phyloP scores from a whole-genome alignment of 2,113 vertebrate species.

The Mustelus asterias region DNA sequence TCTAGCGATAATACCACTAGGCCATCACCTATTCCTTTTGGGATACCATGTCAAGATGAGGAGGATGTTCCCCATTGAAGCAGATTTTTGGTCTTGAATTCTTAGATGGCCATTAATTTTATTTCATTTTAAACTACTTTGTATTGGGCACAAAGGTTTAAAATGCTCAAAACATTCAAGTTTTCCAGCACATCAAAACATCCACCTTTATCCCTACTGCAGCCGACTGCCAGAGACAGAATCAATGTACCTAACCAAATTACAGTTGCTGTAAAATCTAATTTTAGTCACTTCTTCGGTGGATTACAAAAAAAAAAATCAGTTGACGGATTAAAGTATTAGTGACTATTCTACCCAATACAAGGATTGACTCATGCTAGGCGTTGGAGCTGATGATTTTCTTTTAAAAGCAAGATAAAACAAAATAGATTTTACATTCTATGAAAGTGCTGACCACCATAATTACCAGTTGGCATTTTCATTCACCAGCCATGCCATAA shows the following conservation, averaged over 20 bases:
- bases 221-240: not conserved
- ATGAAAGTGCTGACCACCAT: slow-evolving; percentile 11
- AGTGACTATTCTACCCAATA: not conserved
- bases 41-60: not conserved
- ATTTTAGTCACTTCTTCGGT: not conserved
- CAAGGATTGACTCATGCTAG: not conserved
- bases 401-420: not conserved
- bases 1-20: too few species aligned
- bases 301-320: not conserved
- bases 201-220: not conserved
- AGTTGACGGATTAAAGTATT: not conserved
- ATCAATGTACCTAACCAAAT: not conserved
- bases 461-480: not conserved
- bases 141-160: not conserved
- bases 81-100: not conserved
- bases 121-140: not conserved
- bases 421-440: not conserved
- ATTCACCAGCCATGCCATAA: not conserved
- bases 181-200: not conserved
- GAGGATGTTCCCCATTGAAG: not conserved
- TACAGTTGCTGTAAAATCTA: not conserved
- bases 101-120: not conserved
- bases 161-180: not conserved
- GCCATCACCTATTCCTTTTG: too few species aligned
- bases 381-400: not conserved